Conservation (phyloP, 1,140 invertebrate species). For the Reticulitermes speratus region DNA sequence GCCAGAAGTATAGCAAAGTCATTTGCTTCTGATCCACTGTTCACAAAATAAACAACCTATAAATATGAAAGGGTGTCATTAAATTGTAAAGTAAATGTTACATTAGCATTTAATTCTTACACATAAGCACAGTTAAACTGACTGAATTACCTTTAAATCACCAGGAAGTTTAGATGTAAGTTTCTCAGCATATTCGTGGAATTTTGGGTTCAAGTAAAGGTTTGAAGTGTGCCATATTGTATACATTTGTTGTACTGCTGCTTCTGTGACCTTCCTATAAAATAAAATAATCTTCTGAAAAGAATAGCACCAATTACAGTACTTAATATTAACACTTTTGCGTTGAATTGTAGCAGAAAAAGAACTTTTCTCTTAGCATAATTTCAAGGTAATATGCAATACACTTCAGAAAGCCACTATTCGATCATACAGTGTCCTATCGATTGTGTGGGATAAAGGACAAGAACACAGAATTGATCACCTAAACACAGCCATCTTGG, state of each 20-base stretch:
- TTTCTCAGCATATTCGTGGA: conserved; percentile 88
- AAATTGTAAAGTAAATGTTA: not conserved
- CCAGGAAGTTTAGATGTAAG: conserved; percentile 79
- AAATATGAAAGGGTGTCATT: conserved; percentile 34
- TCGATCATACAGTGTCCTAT: no score
- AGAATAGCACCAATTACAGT: not conserved
- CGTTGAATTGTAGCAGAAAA: no score
- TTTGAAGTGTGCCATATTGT: conserved; percentile 90
- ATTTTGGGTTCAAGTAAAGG: conserved; percentile 84
- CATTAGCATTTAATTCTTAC: not conserved
- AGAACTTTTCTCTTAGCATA: no score
- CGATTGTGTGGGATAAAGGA: no score
- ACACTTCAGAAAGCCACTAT: no score
- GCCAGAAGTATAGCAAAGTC: conserved; percentile 90
- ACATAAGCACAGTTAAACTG: conserved; percentile 28
- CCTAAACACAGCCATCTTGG: no score
- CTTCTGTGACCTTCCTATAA: conserved; percentile 72
- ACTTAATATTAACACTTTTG: no score
- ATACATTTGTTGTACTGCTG: conserved; percentile 73
- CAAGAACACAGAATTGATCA: no score
- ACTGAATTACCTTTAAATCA: conserved; percentile 69
- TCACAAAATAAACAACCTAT: conserved; percentile 86
- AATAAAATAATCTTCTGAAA: not conserved
- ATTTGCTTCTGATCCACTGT: conserved; percentile 97
- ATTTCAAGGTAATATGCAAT: no score